These are phyloP conservation scores for Platanista minor DNA, from an alignment of 2,113 vertebrate species.

Conservation along the genomic window DNA sequence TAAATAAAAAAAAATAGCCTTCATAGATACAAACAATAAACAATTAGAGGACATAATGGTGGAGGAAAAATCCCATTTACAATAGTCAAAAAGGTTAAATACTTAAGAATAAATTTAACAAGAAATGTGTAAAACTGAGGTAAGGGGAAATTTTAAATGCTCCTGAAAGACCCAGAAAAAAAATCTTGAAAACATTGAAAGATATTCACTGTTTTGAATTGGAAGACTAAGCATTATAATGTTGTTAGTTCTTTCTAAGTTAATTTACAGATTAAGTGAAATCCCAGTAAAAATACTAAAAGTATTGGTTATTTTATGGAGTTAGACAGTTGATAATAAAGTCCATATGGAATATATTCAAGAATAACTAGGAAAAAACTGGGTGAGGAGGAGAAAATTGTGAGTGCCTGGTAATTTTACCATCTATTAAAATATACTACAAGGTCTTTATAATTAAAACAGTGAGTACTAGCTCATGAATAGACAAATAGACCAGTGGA, in stretches of 20 bases:
- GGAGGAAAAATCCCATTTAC: neutral
- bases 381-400: neutral
- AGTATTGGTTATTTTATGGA: neutral
- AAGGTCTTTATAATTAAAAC: neutral
- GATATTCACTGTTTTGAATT: neutral
- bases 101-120: neutral
- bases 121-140: neutral
- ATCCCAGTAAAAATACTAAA: neutral
- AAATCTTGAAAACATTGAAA: neutral
- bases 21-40: neutral
- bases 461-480: neutral
- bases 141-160: neutral
- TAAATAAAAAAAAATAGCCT: neutral
- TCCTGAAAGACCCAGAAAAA: neutral
- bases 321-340: neutral
- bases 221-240: neutral
- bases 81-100: neutral
- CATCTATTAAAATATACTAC: neutral
- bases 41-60: neutral
- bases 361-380: neutral
- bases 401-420: neutral
- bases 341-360: neutral
- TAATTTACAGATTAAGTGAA: neutral
- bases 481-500: neutral
- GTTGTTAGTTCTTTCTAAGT: neutral